These are phyloP conservation scores for Leptogaster cylindrica DNA, from an alignment of 2,888 invertebrate species.

Conservation along the genomic window DNA sequence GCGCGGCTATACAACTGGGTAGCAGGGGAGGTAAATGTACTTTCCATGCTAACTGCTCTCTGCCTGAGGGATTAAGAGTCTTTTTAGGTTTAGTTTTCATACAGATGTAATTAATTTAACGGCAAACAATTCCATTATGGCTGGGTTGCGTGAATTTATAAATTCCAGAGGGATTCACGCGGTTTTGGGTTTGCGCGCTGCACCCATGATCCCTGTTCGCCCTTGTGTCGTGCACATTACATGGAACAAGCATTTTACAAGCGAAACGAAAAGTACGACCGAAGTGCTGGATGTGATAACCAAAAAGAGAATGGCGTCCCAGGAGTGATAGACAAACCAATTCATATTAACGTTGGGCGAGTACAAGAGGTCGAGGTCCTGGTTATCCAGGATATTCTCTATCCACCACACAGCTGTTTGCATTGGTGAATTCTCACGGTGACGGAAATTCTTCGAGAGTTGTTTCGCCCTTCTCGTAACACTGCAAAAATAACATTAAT, in stretches of 20 bases:
- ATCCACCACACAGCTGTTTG: conserved; percentile 68
- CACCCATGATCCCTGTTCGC: no score
- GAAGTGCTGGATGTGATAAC: background rate
- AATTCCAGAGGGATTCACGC: conserved; percentile 13
- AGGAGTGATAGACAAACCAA: conserved; percentile 58
- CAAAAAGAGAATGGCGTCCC: conserved; percentile 55
- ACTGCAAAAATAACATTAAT: conserved; percentile 48
- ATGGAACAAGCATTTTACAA: background rate
- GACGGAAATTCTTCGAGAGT: conserved; percentile 65
- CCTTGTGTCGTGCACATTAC: background rate
- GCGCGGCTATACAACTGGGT: background rate
- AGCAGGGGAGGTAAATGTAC: conserved; percentile 21
- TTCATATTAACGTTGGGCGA: conserved; percentile 53
- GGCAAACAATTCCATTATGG: conserved; percentile 35
- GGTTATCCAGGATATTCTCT: conserved; percentile 64
- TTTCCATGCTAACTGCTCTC: conserved; percentile 9
- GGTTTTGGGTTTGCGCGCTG: background rate
- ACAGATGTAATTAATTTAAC: conserved; percentile 33
- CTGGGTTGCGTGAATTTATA: conserved; percentile 24
- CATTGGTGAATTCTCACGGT: conserved; percentile 64
- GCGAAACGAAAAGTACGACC: background rate
- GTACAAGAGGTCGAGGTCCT: conserved; percentile 47
- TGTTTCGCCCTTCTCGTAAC: conserved; percentile 57
- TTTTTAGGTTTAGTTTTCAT: conserved; percentile 32
- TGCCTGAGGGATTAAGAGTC: conserved; percentile 24